These are phyloP conservation scores for Poeciliopsis paucimaculata DNA, from an alignment of 2,797 vertebrate species.

Conservation along the genomic window DNA sequence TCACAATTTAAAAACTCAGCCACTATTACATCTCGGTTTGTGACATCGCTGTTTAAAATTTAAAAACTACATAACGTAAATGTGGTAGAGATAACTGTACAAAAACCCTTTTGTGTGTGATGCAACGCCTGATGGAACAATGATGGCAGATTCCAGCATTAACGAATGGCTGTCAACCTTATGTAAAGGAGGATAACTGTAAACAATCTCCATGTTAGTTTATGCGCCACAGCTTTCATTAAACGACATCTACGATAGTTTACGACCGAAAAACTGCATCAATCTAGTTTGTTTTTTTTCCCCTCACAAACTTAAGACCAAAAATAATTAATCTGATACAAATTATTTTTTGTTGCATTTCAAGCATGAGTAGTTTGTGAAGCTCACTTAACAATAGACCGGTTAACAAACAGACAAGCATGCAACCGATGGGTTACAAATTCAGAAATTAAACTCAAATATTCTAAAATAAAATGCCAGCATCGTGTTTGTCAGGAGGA, in stretches of 20 bases:
- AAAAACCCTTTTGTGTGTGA: neutral
- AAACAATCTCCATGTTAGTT: neutral
- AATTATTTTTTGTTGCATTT: neutral
- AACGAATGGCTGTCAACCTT: neutral
- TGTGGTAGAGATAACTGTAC: neutral
- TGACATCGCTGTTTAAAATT: neutral
- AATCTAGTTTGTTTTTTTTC: neutral
- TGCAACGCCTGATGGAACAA: neutral
- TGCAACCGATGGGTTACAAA: neutral
- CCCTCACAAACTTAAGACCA: neutral
- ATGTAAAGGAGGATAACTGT: neutral
- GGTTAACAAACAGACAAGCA: neutral
- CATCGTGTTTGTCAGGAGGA: slow-evolving; percentile 5
- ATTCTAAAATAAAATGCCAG: neutral
- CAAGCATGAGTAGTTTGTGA: neutral
- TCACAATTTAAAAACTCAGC: neutral
- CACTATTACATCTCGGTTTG: neutral
- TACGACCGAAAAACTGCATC: neutral
- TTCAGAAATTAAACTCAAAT: neutral
- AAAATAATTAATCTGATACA: neutral
- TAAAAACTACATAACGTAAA: neutral
- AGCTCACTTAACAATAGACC: neutral
- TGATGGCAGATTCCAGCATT: neutral
- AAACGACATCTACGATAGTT: neutral
- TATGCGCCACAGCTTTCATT: neutral